phyloP scores from a whole-genome alignment of 2,113 vertebrate species.

The Raja brachyura region DNA sequence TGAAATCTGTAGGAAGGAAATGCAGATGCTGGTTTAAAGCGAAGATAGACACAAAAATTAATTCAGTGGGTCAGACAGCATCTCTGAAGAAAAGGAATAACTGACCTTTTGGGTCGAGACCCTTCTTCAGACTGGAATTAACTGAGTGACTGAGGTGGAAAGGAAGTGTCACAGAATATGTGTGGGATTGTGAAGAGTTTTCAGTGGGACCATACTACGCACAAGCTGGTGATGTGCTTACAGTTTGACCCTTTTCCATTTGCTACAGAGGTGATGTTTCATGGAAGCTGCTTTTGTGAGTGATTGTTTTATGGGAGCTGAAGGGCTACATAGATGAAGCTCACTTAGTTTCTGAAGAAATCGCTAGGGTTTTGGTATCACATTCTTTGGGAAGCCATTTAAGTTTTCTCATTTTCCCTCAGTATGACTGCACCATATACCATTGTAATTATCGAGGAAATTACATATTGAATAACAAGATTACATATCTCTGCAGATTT shows the following conservation, averaged over 20 bases:
- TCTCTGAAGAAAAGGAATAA: too few species aligned
- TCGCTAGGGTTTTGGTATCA: neutral
- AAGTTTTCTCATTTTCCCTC: neutral
- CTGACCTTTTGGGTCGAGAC: too few species aligned
- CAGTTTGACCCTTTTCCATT: neutral
- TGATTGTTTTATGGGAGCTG: neutral
- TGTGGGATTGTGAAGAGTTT: conserved; percentile 17
- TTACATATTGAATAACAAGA: neutral
- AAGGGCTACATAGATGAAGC: neutral
- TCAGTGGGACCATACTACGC: neutral
- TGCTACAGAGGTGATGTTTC: too few species aligned
- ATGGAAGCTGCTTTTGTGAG: neutral
- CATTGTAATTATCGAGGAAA: neutral
- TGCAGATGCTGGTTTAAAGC: too few species aligned
- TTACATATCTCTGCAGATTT: neutral
- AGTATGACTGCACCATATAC: neutral
- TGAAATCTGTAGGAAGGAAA: neutral
- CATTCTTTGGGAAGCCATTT: neutral
- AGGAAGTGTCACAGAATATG: neutral
- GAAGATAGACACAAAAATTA: too few species aligned
- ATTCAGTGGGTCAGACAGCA: too few species aligned
- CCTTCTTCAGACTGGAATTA: too few species aligned
- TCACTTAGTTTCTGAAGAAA: neutral
- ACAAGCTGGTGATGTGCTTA: neutral
- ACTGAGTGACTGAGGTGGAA: neutral